Evolutionary conservation across 2,888 invertebrate species (phyloP).

Genomic region (Eurytoma adleriae): DNA sequence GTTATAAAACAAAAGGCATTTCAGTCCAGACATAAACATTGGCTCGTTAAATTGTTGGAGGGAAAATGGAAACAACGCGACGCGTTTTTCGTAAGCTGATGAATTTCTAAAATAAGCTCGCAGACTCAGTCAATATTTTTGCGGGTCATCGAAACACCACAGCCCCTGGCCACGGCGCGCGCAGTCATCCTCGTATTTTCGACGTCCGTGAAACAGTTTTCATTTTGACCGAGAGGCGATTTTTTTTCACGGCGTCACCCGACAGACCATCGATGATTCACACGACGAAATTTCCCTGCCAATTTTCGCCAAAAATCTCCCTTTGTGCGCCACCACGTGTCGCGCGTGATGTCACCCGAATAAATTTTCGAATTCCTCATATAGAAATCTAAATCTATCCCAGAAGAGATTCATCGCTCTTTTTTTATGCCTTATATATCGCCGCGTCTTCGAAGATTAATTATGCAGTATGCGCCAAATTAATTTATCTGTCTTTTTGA

Average conservation of each 20-base stretch:
- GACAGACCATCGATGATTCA: slow-evolving; percentile 17
- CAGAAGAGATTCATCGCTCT: neutral
- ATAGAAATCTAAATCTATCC: slow-evolving; percentile 9
- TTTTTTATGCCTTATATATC: neutral
- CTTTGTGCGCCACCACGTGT: neutral
- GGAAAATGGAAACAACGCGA: slow-evolving; percentile 11
- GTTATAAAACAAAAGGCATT: too few relatives aligned
- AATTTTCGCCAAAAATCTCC: slow-evolving; percentile 23
- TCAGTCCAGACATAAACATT: too few relatives aligned
- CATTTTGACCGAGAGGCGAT: neutral
- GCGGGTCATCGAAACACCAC: slow-evolving; percentile 11
- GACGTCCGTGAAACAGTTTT: slow-evolving; percentile 27
- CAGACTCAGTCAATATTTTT: slow-evolving; percentile 33
- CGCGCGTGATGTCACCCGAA: neutral
- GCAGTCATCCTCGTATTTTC: slow-evolving; percentile 40
- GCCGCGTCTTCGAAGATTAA: slow-evolving; percentile 4
- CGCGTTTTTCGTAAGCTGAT: neutral
- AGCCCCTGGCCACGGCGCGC: neutral
- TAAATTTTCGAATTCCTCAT: neutral
- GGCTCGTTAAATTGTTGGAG: neutral
- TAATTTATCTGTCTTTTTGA: neutral
- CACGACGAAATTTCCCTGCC: slow-evolving; percentile 13
- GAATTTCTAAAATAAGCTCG: slow-evolving; percentile 35
- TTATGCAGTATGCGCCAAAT: slow-evolving; percentile 8
- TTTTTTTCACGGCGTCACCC: neutral